phyloP scores from a whole-genome alignment of 2,888 invertebrate genomes.

The Erynnis tages region DNA sequence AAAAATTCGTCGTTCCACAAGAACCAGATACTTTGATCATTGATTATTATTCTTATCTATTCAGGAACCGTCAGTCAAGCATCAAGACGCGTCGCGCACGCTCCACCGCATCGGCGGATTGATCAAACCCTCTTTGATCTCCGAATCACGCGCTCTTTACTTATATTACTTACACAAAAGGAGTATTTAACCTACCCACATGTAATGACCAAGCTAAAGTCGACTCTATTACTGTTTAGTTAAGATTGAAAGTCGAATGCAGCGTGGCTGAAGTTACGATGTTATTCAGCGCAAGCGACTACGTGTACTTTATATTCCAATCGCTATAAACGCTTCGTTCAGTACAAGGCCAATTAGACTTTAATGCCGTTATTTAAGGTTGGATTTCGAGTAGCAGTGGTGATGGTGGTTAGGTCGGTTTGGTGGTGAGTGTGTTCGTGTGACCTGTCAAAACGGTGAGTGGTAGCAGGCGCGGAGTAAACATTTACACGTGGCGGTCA shows the following conservation, averaged over 20 bases:
- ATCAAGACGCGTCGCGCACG: conserved; percentile 55
- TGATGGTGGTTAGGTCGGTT: conserved; percentile 28
- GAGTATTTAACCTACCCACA: conserved; percentile 2
- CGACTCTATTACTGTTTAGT: neutral
- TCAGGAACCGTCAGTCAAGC: conserved; percentile 45
- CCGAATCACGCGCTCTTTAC: conserved; percentile 72
- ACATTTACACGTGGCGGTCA: conserved; percentile 58
- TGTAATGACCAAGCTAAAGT: neutral
- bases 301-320: conserved; percentile 26
- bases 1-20: neutral
- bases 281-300: conserved; percentile 24
- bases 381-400: conserved; percentile 21
- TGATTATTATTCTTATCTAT: conserved; percentile 8
- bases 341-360: conserved; percentile 29
- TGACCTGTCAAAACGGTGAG: conserved; percentile 72
- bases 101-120: conserved; percentile 56
- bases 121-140: conserved; percentile 75
- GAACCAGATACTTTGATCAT: neutral
- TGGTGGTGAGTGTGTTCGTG: conserved; percentile 36
- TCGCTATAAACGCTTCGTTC: conserved; percentile 1
- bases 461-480: conserved; percentile 73
- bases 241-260: conserved; percentile 29
- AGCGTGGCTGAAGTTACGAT: conserved; percentile 24
- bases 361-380: neutral
- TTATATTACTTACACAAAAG: conserved; percentile 59